phyloP scores from a whole-genome alignment of 1,140 invertebrate species.

The Drosophila sturtevanti region DNA sequence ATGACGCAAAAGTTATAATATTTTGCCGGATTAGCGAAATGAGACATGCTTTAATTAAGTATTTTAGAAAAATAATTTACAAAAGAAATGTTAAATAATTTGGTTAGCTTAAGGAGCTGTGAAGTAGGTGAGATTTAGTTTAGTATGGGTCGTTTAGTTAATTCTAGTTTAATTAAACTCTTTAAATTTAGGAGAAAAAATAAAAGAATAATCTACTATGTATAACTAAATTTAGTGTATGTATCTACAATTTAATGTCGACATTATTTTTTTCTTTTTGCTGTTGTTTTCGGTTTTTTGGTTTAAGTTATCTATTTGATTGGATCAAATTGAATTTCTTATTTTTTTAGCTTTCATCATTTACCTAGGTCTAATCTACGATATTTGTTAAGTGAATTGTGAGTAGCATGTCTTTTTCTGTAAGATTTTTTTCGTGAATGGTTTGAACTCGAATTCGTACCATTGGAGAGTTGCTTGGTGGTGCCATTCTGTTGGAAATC shows the following conservation, averaged over 20 bases:
- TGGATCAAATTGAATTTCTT: conserved; percentile 24
- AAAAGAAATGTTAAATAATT: neutral
- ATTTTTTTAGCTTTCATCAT: conserved; percentile 61
- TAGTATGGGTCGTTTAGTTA: neutral
- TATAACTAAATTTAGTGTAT: conserved; percentile 18
- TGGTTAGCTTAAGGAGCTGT: neutral
- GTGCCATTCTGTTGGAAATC: conserved; percentile 93
- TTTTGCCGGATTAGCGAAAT: neutral
- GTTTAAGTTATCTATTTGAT: conserved; percentile 18
- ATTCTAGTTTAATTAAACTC: neutral
- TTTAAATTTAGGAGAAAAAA: neutral
- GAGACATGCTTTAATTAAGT: neutral
- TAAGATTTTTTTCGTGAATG: conserved; percentile 82
- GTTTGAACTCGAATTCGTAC: conserved; percentile 86
- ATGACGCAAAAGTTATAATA: neutral
- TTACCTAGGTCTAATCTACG: conserved; percentile 83
- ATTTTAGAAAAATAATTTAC: neutral
- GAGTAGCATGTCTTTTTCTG: conserved; percentile 83
- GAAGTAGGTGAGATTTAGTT: neutral
- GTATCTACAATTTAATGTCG: conserved; percentile 17
- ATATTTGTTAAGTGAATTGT: conserved; percentile 83
- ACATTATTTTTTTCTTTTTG: neutral
- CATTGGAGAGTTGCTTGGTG: conserved; percentile 92
- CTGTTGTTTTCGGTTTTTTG: conserved; percentile 10
- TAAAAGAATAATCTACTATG: neutral